Evolutionary conservation across 2,797 vertebrate species (phyloP).

Genomic region (Perodicticus potto): DNA sequence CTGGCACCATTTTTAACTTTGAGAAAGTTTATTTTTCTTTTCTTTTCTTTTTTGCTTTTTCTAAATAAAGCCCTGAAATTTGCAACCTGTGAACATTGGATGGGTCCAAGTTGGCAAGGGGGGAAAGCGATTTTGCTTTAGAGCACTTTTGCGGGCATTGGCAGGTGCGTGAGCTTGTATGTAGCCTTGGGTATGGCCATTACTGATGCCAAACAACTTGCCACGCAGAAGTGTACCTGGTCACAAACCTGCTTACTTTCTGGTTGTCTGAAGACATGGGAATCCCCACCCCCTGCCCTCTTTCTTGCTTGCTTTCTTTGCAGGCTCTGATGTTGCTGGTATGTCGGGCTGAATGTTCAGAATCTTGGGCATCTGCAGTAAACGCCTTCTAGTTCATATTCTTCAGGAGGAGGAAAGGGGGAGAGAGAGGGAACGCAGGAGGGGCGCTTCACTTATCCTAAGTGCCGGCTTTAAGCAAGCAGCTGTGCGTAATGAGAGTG

Average conservation of each 20-base stretch:
- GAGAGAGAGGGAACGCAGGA: background rate
- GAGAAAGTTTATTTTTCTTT: slow-evolving; percentile 52
- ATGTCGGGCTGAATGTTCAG: background rate
- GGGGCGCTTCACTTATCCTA: background rate
- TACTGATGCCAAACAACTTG: background rate
- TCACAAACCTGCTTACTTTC: background rate
- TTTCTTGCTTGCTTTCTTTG: background rate
- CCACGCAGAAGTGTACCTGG: background rate
- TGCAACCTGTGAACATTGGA: background rate
- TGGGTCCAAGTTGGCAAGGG: background rate
- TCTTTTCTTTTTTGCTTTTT: background rate
- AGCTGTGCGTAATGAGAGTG: background rate
- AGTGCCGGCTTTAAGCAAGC: slow-evolving; percentile 41
- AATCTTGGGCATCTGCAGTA: background rate
- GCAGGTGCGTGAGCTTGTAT: background rate
- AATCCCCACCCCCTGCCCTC: background rate
- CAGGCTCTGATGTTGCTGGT: background rate
- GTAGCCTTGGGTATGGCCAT: background rate
- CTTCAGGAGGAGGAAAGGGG: background rate
- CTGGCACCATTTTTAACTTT: slow-evolving; percentile 54
- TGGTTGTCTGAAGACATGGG: background rate
- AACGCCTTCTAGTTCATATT: background rate
- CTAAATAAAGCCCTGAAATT: background rate
- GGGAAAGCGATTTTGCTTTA: background rate
- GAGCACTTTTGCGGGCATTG: background rate